Percentiles rank a stretch among this genome's conserved stretches.
phyloP scores from a whole-genome alignment of 1,140 invertebrate species.

The Portunus trituberculatus region DNA sequence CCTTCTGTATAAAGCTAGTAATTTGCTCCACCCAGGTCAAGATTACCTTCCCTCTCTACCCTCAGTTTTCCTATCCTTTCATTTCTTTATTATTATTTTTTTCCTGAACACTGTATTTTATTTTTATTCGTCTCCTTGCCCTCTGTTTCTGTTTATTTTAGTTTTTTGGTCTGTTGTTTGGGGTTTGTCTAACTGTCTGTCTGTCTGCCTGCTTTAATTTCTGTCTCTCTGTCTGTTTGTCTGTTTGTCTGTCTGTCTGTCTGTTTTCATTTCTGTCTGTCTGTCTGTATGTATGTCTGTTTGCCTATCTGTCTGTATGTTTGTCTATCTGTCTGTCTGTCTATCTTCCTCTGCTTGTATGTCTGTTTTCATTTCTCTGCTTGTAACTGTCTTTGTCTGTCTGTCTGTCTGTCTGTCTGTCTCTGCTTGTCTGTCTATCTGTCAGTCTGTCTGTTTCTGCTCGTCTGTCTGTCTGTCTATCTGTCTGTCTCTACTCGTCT shows the following conservation, averaged over 20 bases:
- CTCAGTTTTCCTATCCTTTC: neutral
- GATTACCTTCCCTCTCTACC: neutral
- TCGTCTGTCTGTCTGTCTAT: neutral
- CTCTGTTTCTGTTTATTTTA: neutral
- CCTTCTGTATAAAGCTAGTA: no score
- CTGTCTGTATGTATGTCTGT: neutral
- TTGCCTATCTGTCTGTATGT: neutral
- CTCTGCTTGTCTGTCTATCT: neutral
- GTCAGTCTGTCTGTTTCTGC: neutral
- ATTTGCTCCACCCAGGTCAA: no score
- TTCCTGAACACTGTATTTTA: no score
- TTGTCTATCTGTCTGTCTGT: neutral
- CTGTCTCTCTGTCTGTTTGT: no score
- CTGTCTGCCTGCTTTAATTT: neutral
- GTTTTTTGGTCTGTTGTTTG: neutral
- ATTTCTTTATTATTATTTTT: neutral
- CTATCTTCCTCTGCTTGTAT: neutral
- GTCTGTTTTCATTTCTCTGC: neutral
- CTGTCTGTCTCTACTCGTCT: neutral
- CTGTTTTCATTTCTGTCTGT: neutral
- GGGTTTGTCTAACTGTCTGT: neutral
- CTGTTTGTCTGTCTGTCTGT: no score
- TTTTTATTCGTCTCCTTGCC: no score
- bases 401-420: neutral
- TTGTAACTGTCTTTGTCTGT: neutral